Evolutionary conservation across 2,888 invertebrate genomes (phyloP).

Genomic region (Xylota sylvarum): DNA sequence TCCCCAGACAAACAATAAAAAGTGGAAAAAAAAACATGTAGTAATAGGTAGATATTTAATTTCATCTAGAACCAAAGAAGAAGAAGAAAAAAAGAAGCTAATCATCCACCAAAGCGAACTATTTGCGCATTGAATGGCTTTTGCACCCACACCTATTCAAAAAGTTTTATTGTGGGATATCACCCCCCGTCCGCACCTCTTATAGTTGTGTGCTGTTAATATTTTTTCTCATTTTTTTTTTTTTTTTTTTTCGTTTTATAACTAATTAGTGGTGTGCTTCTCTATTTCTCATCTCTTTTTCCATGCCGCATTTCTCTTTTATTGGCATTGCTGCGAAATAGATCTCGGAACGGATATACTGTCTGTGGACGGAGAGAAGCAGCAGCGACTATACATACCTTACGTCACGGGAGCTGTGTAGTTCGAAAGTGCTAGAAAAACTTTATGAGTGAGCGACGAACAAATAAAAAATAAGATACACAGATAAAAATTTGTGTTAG

Average conservation of each 20-base stretch:
- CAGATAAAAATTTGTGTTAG: constrained; percentile 33
- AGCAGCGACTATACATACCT: not conserved
- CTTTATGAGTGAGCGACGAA: constrained; percentile 1
- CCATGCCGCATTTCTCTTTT: constrained; percentile 8
- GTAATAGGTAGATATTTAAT: not conserved
- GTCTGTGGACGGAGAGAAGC: not conserved
- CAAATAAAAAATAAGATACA: constrained; percentile 9
- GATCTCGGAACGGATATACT: constrained; percentile 10
- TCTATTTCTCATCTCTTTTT: constrained; percentile 7
- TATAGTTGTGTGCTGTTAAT: constrained; percentile 37
- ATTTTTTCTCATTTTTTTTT: not conserved
- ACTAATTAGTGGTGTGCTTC: constrained; percentile 44
- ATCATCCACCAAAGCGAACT: constrained; percentile 33
- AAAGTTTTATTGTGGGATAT: not conserved
- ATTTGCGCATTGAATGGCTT: constrained; percentile 38
- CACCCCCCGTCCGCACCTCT: not conserved
- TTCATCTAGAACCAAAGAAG: not conserved
- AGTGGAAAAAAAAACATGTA: not conserved
- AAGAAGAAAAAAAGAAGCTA: constrained; percentile 11
- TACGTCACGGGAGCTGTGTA: constrained; percentile 29
- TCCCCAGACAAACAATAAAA: not conserved
- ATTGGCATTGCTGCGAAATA: constrained; percentile 7
- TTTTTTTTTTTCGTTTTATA: constrained; percentile 19
- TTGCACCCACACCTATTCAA: constrained; percentile 1
- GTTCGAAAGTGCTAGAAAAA: constrained; percentile 24